Evolutionary conservation across 1,140 invertebrate species (phyloP).

Genomic region (Brachionus rubens): DNA sequence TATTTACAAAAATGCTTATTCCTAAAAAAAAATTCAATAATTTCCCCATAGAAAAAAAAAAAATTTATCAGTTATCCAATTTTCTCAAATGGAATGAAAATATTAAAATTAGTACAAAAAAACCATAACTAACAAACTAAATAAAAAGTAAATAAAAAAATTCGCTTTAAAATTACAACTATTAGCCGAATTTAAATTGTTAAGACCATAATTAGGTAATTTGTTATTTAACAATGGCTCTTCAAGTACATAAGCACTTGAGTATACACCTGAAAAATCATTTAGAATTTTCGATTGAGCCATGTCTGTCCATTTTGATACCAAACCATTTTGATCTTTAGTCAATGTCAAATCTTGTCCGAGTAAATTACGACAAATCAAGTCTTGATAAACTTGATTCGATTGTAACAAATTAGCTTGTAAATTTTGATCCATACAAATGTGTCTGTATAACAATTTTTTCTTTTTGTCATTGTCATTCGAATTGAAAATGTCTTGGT

Average conservation of each 20-base stretch:
- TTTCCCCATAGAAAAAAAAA: no score
- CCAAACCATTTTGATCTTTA: conserved; percentile 27
- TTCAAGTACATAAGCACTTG: conserved; percentile 39
- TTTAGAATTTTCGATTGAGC: conserved; percentile 22
- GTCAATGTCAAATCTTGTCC: conserved; percentile 43
- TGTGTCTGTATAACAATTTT: conserved; percentile 35
- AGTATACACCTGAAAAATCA: conserved; percentile 25
- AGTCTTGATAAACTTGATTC: background rate
- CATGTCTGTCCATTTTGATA: conserved; percentile 35
- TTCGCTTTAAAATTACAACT: background rate
- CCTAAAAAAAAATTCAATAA: no score
- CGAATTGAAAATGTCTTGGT: background rate
- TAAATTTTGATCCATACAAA: conserved; percentile 45
- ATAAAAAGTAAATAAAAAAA: background rate
- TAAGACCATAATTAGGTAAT: conserved; percentile 33
- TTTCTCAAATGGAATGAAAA: no score
- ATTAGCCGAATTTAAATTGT: conserved; percentile 3
- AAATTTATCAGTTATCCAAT: no score
- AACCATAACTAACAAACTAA: no score
- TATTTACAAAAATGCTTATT: no score
- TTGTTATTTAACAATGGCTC: conserved; percentile 23
- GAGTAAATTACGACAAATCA: conserved; percentile 26
- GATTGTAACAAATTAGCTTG: conserved; percentile 13
- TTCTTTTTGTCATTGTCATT: conserved; percentile 33
- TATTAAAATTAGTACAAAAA: no score